These are phyloP conservation scores for Struthio camelus DNA, from an alignment of 2,113 vertebrate genomes.

Conservation along the genomic window DNA sequence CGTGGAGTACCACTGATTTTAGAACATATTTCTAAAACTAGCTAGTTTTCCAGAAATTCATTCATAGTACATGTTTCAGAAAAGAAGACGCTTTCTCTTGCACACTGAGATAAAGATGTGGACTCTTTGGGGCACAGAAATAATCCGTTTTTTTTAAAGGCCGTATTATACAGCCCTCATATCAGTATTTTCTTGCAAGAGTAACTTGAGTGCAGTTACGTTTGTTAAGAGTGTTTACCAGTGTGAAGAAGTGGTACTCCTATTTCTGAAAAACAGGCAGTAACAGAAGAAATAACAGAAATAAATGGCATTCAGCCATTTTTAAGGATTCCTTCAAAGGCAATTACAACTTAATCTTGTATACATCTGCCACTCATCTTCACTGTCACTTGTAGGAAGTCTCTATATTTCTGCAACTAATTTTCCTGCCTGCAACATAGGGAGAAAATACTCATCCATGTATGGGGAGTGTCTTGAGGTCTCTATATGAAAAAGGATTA, in stretches of 20 bases:
- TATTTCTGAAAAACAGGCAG: not conserved
- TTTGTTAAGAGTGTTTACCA: not conserved
- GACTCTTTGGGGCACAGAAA: not conserved
- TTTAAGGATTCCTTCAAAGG: not conserved
- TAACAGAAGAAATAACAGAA: not conserved
- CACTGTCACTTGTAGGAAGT: not conserved
- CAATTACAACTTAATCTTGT: not conserved
- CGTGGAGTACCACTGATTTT: not conserved
- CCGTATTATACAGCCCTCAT: not conserved
- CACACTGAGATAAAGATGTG: not conserved
- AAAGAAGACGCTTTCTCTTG: not conserved
- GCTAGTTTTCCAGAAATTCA: not conserved
- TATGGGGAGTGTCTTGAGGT: not conserved
- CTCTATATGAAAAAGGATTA: not conserved
- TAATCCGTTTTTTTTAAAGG: not conserved
- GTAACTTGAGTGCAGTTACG: not conserved
- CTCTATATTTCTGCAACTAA: not conserved
- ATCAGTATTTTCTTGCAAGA: not conserved
- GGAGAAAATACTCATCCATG: not conserved
- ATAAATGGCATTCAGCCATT: not conserved
- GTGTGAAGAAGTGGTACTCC: not conserved
- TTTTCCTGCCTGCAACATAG: not conserved
- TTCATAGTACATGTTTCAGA: not conserved
- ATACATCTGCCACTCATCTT: not conserved
- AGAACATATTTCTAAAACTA: not conserved